Conservation (phyloP, 2,797 vertebrate species). For the Balearica regulorum region DNA sequence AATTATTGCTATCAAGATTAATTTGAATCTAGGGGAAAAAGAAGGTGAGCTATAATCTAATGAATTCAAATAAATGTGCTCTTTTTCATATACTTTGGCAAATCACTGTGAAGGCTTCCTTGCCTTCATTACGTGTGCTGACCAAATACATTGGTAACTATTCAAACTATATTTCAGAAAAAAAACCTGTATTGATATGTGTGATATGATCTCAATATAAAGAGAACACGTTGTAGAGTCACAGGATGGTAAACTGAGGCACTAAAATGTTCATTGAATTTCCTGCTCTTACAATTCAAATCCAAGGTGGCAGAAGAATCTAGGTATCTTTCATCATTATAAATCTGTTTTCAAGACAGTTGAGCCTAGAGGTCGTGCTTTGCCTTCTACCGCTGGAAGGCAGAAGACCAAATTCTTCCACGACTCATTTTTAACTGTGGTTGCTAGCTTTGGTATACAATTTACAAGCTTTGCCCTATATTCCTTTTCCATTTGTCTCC, state of each 20-base stretch:
- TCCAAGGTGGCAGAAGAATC: background rate
- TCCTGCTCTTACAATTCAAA: background rate
- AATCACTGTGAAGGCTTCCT: background rate
- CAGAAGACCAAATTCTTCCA: background rate
- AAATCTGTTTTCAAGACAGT: background rate
- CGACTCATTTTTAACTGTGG: background rate
- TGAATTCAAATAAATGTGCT: background rate
- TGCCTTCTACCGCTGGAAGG: background rate
- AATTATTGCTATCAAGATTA: conserved; percentile 42
- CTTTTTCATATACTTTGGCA: background rate
- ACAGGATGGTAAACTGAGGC: background rate
- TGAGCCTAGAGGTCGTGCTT: background rate
- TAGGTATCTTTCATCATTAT: background rate
- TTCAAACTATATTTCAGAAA: background rate
- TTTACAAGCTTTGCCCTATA: background rate
- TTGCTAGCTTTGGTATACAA: background rate
- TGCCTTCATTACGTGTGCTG: background rate
- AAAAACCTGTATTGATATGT: background rate
- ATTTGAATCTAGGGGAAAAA: conserved; percentile 12
- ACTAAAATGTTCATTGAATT: background rate
- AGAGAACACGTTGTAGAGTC: background rate
- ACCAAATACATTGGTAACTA: background rate
- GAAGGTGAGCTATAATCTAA: background rate
- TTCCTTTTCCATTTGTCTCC: background rate
- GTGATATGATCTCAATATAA: background rate